Evolutionary conservation across 2,888 invertebrate species (phyloP).

Genomic region (Branchinecta sandiegonensis): DNA sequence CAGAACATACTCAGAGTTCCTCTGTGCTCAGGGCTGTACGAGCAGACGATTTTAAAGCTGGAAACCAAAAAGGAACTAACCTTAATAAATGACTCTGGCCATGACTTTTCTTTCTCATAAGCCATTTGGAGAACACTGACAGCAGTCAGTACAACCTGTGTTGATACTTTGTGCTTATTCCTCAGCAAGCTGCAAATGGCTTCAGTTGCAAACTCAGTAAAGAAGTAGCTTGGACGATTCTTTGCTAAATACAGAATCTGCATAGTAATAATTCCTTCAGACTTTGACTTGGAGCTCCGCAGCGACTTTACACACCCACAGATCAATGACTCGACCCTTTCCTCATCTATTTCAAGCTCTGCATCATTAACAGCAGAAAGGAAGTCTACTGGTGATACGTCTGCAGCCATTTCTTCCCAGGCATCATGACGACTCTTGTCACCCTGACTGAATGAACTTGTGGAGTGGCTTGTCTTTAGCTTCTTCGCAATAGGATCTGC

Average conservation of each 20-base stretch:
- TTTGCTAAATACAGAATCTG: constrained; percentile 66
- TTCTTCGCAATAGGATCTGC: not conserved
- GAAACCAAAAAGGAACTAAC: constrained; percentile 36
- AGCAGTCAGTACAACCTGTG: constrained; percentile 35
- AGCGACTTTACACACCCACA: constrained; percentile 73
- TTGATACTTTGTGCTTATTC: constrained; percentile 43
- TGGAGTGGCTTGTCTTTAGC: not conserved
- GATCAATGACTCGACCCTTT: constrained; percentile 54
- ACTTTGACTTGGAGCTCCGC: constrained; percentile 46
- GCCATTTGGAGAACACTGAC: constrained; percentile 69
- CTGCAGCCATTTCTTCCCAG: constrained; percentile 58
- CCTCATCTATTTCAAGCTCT: constrained; percentile 60
- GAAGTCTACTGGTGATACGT: constrained; percentile 63
- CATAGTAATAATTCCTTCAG: constrained; percentile 61
- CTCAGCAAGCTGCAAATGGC: constrained; percentile 67
- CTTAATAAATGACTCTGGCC: constrained; percentile 86
- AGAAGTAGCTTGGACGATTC: constrained; percentile 49
- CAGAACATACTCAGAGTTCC: no score
- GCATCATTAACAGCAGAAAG: constrained; percentile 59
- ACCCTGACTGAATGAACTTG: constrained; percentile 33
- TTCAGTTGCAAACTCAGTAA: constrained; percentile 39
- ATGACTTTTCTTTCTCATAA: constrained; percentile 62
- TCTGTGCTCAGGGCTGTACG: no score
- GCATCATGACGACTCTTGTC: constrained; percentile 47
- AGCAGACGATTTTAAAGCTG: no score